Conservation (phyloP, 1,140 invertebrate genomes). For the Pomacea maculata region DNA sequence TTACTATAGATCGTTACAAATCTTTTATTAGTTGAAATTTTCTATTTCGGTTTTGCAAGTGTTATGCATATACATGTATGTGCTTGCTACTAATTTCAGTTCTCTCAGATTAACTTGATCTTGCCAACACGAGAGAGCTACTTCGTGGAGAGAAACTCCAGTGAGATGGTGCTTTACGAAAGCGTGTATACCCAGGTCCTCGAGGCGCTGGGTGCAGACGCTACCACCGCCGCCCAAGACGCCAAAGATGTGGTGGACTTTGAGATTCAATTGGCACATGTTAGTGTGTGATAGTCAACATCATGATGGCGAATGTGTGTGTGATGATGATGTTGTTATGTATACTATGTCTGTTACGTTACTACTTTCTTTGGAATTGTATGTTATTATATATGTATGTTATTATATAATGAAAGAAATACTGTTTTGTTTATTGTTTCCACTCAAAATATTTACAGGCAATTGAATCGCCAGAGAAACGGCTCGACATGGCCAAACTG, state of each 20-base stretch:
- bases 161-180: constrained; percentile 75
- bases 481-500: no score
- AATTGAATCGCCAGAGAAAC: no score
- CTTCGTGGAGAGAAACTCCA: constrained; percentile 72
- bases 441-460: no score
- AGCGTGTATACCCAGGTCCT: constrained; percentile 81
- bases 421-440: no score
- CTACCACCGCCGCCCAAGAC: constrained; percentile 66
- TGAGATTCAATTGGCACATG: constrained; percentile 35
- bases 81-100: constrained; percentile 66
- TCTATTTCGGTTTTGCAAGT: no score
- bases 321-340: no score
- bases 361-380: no score
- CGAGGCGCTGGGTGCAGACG: constrained; percentile 75
- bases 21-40: no score
- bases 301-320: background rate
- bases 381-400: no score
- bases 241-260: constrained; percentile 31
- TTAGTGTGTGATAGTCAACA: background rate
- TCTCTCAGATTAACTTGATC: constrained; percentile 83
- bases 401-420: no score
- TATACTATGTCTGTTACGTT: no score
- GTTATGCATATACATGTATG: background rate
- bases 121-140: constrained; percentile 83
- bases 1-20: no score